phyloP scores from a whole-genome alignment of 1,140 invertebrate genomes.

The Neomicropteryx cornuta region DNA sequence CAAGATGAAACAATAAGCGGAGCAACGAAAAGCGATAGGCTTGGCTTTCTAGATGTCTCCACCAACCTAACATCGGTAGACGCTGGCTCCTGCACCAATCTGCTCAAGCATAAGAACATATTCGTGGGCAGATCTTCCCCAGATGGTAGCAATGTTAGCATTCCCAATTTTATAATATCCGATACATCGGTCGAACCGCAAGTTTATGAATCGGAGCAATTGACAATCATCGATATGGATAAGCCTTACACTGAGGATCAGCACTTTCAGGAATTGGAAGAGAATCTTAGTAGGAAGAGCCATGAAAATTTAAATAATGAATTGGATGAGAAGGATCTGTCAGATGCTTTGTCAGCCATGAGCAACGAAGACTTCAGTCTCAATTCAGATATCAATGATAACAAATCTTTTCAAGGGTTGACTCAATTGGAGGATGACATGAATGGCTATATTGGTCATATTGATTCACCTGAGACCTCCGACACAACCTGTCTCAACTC shows the following conservation, averaged over 20 bases:
- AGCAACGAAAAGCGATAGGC: slow-evolving; percentile 26
- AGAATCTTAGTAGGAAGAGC: slow-evolving; percentile 20
- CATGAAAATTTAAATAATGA: background rate
- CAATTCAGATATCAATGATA: slow-evolving; percentile 50
- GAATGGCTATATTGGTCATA: slow-evolving; percentile 55
- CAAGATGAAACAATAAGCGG: slow-evolving; percentile 22
- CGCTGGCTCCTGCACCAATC: slow-evolving; percentile 35
- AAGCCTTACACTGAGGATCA: slow-evolving; percentile 34
- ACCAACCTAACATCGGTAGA: slow-evolving; percentile 33
- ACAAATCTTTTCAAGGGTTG: slow-evolving; percentile 31
- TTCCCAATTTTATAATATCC: slow-evolving; percentile 38
- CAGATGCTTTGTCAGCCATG: slow-evolving; percentile 50
- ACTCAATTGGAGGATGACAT: slow-evolving; percentile 37
- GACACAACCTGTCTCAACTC: slow-evolving; percentile 53
- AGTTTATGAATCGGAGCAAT: slow-evolving; percentile 42
- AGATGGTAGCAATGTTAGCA: slow-evolving; percentile 34
- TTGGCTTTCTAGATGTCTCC: slow-evolving; percentile 21
- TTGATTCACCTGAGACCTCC: slow-evolving; percentile 69
- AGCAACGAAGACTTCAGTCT: slow-evolving; percentile 58
- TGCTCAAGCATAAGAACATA: slow-evolving; percentile 24
- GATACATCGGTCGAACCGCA: slow-evolving; percentile 32
- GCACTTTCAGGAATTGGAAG: slow-evolving; percentile 26
- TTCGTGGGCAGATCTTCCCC: slow-evolving; percentile 18
- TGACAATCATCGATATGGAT: slow-evolving; percentile 52
- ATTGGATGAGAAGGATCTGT: slow-evolving; percentile 27